Evolutionary conservation across 2,888 invertebrate species (phyloP).

Genomic region (Limnephilus lunatus): DNA sequence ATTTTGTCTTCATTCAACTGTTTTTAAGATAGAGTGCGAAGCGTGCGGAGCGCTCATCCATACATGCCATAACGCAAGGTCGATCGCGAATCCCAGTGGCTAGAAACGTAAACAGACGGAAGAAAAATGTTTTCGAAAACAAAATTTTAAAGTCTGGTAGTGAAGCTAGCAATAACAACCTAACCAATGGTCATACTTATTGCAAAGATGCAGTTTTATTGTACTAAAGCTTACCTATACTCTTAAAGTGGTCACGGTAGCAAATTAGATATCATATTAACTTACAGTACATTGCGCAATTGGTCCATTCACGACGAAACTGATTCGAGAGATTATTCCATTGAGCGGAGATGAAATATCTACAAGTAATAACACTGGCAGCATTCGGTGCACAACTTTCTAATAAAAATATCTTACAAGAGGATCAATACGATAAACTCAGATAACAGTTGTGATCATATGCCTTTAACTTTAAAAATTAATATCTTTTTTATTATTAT

Average conservation of each 20-base stretch:
- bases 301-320: constrained; percentile 8
- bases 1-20: too few relatives aligned
- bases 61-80: too few relatives aligned
- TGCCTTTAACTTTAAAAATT: not conserved
- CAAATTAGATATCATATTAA: not conserved
- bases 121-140: not conserved
- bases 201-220: not conserved
- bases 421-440: not conserved
- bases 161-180: not conserved
- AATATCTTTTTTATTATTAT: too few relatives aligned
- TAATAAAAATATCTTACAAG: constrained; percentile 40
- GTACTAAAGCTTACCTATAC: not conserved
- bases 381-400: constrained; percentile 32
- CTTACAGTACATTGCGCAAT: constrained; percentile 14
- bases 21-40: too few relatives aligned
- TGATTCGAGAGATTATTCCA: constrained; percentile 37
- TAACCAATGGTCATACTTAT: not conserved
- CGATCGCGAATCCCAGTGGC: too few relatives aligned
- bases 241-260: not conserved
- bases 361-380: not conserved
- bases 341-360: constrained; percentile 36
- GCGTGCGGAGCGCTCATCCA: too few relatives aligned
- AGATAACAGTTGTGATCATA: not conserved
- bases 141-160: not conserved
- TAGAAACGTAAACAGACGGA: too few relatives aligned